Base-by-base conservation (phyloP, 2,113 vertebrate species). In the Toxotes chatareus region DNA sequence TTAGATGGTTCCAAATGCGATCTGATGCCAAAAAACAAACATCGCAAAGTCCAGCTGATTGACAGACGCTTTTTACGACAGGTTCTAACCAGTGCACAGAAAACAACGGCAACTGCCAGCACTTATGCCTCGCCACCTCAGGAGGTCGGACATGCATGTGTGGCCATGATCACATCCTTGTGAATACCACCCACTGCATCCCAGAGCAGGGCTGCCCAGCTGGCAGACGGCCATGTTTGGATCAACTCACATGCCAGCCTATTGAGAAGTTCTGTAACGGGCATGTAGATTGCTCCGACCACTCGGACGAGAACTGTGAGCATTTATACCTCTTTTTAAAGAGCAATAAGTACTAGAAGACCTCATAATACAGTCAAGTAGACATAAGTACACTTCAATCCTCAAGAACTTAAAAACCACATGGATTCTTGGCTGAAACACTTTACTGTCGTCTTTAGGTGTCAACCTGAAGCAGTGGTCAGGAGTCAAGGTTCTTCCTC, bases 251-350 rank as follows among this genome's bases (percentile, higher is more conserved):
- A 16, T 99, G 97, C 65, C 84, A 96, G 13, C 90, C 93, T 7
- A 4, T 3, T 6, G 91, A 93, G 21, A 94, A 95, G 86, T 85
- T 97, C 77, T 98, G 97, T 11, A 77, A 98, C 0, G 93, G 95
- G 0, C 88, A 0, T 0, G 66, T 59, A 0, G 94, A 98, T 86
- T 98, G 97, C 19, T 0, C 47, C 0, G 96, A 98, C 5, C 90
- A 95, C 75, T 97, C 97, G 0, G 97, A 98, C 3, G 97, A 99
- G 55, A 92, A 90, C 88, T 98, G 97, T 98, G 86, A 90, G 93
- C 80, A 12, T 9, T n/a, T 0, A 1, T 32, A 21, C 7, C 5
- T 47, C 4, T 11, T 21, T 61, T 10, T 55, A 23, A 42, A 42
- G 17, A 17, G 9, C 10, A 32, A 2, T 38, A 23, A 31, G 19